Percentiles rank a stretch among this genome's conserved stretches.
phyloP scores from a whole-genome alignment of 2,113 vertebrate genomes.

The Ictidomys tridecemlineatus region DNA sequence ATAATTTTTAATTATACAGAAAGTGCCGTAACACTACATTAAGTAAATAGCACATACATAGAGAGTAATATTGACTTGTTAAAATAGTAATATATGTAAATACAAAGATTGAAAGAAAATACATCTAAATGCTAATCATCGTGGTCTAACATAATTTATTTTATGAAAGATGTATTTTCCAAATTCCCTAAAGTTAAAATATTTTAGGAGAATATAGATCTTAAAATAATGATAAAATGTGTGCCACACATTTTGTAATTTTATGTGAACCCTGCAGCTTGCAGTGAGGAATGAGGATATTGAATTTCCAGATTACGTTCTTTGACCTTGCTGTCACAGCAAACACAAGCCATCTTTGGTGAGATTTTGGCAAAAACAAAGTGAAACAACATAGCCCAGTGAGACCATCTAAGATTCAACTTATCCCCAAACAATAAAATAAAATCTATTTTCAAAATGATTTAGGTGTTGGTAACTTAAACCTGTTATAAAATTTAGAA shows the following conservation, averaged over 20 bases:
- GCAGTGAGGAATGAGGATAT: neutral
- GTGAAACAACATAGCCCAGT: neutral
- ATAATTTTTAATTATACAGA: neutral
- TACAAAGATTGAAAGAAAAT: neutral
- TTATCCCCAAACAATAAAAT: neutral
- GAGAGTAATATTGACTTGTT: neutral
- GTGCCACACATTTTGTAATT: constrained; percentile 4
- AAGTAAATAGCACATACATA: neutral
- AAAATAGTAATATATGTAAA: neutral
- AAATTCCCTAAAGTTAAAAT: constrained; percentile 26
- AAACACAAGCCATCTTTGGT: neutral
- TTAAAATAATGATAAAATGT: neutral
- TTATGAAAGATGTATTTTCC: neutral
- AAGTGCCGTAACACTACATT: neutral
- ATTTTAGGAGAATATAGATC: neutral
- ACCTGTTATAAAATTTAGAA: neutral
- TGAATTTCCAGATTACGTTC: constrained; percentile 1
- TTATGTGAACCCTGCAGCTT: neutral
- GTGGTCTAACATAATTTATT: neutral
- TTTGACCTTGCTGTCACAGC: neutral
- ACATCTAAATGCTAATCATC: constrained; percentile 9
- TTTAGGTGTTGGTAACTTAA: neutral
- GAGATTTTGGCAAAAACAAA: neutral
- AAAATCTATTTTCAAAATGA: neutral
- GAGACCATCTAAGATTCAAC: neutral